Conservation (phyloP, 2,113 vertebrate genomes). For the Corydoras sp. region DNA sequence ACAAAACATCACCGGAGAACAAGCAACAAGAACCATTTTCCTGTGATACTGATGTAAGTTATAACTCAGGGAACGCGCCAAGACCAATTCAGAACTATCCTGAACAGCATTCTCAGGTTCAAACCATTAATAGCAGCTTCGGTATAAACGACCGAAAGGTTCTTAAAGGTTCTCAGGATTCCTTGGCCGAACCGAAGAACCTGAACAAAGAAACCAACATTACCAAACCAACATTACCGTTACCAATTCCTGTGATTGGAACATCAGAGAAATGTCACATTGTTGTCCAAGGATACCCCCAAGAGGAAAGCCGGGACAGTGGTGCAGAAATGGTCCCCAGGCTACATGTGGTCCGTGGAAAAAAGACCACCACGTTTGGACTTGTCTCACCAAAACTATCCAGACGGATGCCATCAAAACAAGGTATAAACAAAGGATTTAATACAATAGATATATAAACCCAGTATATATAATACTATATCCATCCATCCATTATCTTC, state of each 20-base stretch:
- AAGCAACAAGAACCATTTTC: slow-evolving; percentile 58
- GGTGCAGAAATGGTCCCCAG: slow-evolving; percentile 53
- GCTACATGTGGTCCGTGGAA: slow-evolving; percentile 71
- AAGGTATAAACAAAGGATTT: slow-evolving; percentile 64
- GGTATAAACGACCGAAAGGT: too few relatives aligned
- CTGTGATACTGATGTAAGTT: too few relatives aligned
- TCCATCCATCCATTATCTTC: too few relatives aligned
- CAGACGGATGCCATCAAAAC: slow-evolving; percentile 55
- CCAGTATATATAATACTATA: too few relatives aligned
- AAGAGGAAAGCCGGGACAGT: slow-evolving; percentile 41
- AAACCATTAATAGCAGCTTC: background rate
- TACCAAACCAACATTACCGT: too few relatives aligned
- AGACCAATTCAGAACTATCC: slow-evolving; percentile 3
- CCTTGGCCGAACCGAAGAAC: too few relatives aligned
- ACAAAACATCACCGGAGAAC: background rate
- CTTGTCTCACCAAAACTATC: slow-evolving; percentile 73
- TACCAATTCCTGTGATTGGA: slow-evolving; percentile 48
- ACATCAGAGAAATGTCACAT: slow-evolving; percentile 72
- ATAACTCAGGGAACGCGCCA: slow-evolving; percentile 21
- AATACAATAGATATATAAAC: too few relatives aligned
- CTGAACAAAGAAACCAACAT: slow-evolving; percentile 18
- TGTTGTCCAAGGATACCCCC: slow-evolving; percentile 59
- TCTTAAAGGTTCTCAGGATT: too few relatives aligned
- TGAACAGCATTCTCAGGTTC: background rate
- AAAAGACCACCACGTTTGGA: slow-evolving; percentile 66